Base-by-base conservation (phyloP, 2,888 invertebrate species). In the Eumacrocentrus americanus region DNA sequence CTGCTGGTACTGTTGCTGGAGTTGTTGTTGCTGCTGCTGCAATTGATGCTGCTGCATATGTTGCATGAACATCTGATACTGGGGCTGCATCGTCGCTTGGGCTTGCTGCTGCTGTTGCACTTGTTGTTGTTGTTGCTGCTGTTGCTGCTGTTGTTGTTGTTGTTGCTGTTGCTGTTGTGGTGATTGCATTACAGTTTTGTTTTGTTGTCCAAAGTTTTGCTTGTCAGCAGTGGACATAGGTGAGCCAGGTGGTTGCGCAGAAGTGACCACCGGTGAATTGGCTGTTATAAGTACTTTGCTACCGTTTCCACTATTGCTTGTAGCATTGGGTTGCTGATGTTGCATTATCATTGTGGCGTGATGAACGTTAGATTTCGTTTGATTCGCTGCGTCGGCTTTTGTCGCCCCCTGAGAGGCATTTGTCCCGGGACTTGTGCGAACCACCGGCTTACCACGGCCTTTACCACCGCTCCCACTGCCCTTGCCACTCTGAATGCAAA, bases 381-480 rank as follows among this genome's bases (percentile, higher is more conserved):
- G 90, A 79, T 90, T 91, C 4, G 90, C 89, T 89, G 90, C 74
- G 90, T 91, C 64, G 87, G 87, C 78, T 88, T 90, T 60, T 83
- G 81, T 3, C 73, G 83, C 82, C 65, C 88, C 80, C 61, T 71
- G 72, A 63, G 70, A 68, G 62, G 72, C 80, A 50, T 84, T 82
- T 62, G 91, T 87, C 18, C 91, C 90, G n/a, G 91, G 90, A 2
- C 88, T 86, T 55, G 84, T 84, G 60, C 88, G 82, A 68, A 88
- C 86, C 66, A 84, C 82, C 40, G 88, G 88, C 79, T 92, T 92
- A 53, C 89, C 89, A 16, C 92, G 85, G 58, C 88, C 87, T 78
- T 90, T 90, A 3, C 83, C 79, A 40, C 84, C 85, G 66, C 75
- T 74, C 58, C 73, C 76, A 62, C 77, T 73, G 68, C 74, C 74